Conservation (phyloP, 2,113 vertebrate species). For the Lynx canadensis region DNA sequence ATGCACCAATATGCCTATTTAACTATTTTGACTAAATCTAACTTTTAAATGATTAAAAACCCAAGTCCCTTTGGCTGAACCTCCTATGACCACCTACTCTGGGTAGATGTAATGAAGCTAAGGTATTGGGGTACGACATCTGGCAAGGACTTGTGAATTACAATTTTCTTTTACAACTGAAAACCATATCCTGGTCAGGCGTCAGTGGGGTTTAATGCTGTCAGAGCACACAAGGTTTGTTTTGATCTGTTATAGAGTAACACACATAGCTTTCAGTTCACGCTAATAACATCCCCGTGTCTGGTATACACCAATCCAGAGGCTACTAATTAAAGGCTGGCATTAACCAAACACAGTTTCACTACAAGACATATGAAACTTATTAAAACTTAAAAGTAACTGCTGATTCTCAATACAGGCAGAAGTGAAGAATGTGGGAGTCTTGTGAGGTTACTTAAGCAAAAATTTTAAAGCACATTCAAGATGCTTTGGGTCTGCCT, state of each 20-base stretch:
- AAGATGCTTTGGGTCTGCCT: slow-evolving; percentile 79
- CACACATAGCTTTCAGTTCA: slow-evolving; percentile 86
- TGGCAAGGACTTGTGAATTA: slow-evolving; percentile 87
- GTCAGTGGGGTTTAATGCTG: slow-evolving; percentile 86
- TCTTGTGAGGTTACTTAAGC: slow-evolving; percentile 79
- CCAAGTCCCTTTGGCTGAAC: slow-evolving; percentile 67
- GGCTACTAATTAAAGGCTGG: slow-evolving; percentile 88
- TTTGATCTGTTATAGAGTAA: slow-evolving; percentile 87
- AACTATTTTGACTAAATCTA: slow-evolving; percentile 54
- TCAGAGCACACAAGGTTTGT: slow-evolving; percentile 86
- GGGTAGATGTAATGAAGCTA: slow-evolving; percentile 80
- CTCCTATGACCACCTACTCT: slow-evolving; percentile 83
- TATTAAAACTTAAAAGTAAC: slow-evolving; percentile 88
- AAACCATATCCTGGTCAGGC: slow-evolving; percentile 87
- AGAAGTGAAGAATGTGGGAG: slow-evolving; percentile 79
- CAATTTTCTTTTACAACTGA: slow-evolving; percentile 89
- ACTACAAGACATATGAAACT: slow-evolving; percentile 86
- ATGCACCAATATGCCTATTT: neutral
- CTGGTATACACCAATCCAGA: slow-evolving; percentile 85
- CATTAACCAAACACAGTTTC: slow-evolving; percentile 87
- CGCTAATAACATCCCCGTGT: slow-evolving; percentile 86
- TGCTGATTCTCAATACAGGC: slow-evolving; percentile 79
- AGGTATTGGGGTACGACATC: slow-evolving; percentile 84
- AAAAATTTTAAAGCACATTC: slow-evolving; percentile 82
- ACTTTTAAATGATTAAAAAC: slow-evolving; percentile 43